Evolutionary conservation across 2,888 invertebrate species (phyloP), one percentile per base, ranked within the genome.

Genomic region (Cephus spinipes): DNA sequence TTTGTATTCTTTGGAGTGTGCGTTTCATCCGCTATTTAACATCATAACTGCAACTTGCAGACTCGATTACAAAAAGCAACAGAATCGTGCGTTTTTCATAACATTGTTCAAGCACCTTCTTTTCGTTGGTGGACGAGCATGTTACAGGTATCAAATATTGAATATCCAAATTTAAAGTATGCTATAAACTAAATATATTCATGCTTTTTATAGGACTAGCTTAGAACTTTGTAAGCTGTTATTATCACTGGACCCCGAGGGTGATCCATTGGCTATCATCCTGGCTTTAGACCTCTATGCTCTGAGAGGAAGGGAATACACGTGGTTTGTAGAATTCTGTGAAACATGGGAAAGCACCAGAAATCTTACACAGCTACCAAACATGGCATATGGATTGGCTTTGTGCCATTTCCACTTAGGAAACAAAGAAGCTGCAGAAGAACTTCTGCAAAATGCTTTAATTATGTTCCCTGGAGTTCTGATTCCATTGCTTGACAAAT

Each of bases 241-340:
- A n/a, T 92, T 97, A 77, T 95, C 95, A 23, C 91, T 97, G 75
- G 96, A 96, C 90, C 96, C 96, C 0, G 94, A 95, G 23, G 93
- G 92, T 15, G 97, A 97, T 92, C 97, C 96, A 1, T 87, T 97
- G 77, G 96, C 95, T n/a, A 94, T 95, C 73, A 93, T 96, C 79
- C 92, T 97, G 77, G 93, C 95, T 85, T 93, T 98, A 36, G 98
- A 98, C 91, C 96, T 96, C 88, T 97, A 97, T 90, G 97, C 97
- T 1, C 88, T 98, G 74, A 93, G 96, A 81, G 94, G 95, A 75
- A 94, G 93, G 79, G 96, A 97, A 91, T 96, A 95, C 87, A 92
- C 93, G 31, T 97, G 96, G 95, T 92, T 97, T 23, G 91, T 92
- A 88, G 90, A 94, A 87, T 93, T 93, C 80, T 93, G 92, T 79